Percentiles rank a stretch among this genome's conserved stretches.
These are phyloP conservation scores for Tigriopus japonicus DNA, from an alignment of 1,140 invertebrate genomes.

Conservation along the genomic window DNA sequence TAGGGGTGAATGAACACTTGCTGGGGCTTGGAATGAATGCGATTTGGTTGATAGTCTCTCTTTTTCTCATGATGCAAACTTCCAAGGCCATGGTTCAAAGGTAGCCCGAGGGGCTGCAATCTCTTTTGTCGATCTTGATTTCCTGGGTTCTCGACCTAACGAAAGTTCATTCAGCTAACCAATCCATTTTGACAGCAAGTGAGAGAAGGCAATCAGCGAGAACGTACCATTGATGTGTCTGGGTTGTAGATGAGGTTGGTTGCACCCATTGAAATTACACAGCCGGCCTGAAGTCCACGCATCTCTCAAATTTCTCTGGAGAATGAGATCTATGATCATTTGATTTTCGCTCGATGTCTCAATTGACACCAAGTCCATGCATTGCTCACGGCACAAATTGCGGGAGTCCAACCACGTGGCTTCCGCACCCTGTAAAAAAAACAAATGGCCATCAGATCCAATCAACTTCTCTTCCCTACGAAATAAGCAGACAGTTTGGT, in stretches of 20 bases:
- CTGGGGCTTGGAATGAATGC: too few relatives aligned
- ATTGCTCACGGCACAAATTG: conserved; percentile 72
- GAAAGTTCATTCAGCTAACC: too few relatives aligned
- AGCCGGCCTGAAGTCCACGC: conserved; percentile 59
- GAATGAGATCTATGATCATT: conserved; percentile 58
- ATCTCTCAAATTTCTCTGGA: conserved; percentile 25
- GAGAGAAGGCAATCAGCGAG: too few relatives aligned
- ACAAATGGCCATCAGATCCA: neutral
- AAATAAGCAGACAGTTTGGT: neutral
- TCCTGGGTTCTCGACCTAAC: too few relatives aligned
- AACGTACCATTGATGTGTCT: conserved; percentile 12
- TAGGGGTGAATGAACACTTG: too few relatives aligned
- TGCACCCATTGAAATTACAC: conserved; percentile 41
- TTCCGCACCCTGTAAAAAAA: neutral
- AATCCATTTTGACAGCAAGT: too few relatives aligned
- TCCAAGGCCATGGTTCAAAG: too few relatives aligned
- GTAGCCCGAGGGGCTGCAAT: too few relatives aligned
- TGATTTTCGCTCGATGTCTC: conserved; percentile 76
- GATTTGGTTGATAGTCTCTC: too few relatives aligned
- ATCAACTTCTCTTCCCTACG: neutral
- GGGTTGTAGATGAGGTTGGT: conserved; percentile 13
- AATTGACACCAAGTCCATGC: conserved; percentile 72
- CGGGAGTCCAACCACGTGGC: conserved; percentile 69
- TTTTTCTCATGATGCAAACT: too few relatives aligned
- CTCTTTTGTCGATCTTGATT: too few relatives aligned